Evolutionary conservation across 2,888 invertebrate genomes (phyloP).

Genomic region (Xylota sylvarum): DNA sequence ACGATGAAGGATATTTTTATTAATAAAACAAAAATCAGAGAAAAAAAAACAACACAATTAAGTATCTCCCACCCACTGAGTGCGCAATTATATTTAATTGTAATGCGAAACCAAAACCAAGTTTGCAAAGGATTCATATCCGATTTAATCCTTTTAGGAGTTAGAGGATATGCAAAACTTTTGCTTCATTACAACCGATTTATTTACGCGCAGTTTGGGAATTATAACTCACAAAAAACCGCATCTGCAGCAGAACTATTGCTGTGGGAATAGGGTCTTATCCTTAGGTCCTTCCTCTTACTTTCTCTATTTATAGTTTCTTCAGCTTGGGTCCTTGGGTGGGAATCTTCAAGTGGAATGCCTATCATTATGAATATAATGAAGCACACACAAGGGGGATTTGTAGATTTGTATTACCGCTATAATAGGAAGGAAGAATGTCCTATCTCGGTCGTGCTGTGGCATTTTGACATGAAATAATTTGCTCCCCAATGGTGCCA

Average conservation of each 20-base stretch:
- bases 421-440: neutral
- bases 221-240: constrained; percentile 12
- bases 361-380: neutral
- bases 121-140: constrained; percentile 30
- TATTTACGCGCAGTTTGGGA: constrained; percentile 31
- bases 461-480: neutral
- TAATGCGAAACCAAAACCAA: constrained; percentile 55
- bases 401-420: constrained; percentile 16
- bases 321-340: too few relatives aligned
- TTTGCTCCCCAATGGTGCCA: neutral
- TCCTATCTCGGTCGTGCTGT: neutral
- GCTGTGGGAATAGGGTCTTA: neutral
- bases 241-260: neutral
- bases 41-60: constrained; percentile 3
- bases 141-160: constrained; percentile 19
- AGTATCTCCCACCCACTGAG: neutral
- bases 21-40: neutral
- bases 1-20: neutral
- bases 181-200: neutral
- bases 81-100: constrained; percentile 57
- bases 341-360: neutral
- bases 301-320: neutral
- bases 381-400: neutral
- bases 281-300: neutral
- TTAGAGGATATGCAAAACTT: constrained; percentile 19